Conservation (phyloP, 1,140 invertebrate genomes). For the Zaprionus vittiger region DNA sequence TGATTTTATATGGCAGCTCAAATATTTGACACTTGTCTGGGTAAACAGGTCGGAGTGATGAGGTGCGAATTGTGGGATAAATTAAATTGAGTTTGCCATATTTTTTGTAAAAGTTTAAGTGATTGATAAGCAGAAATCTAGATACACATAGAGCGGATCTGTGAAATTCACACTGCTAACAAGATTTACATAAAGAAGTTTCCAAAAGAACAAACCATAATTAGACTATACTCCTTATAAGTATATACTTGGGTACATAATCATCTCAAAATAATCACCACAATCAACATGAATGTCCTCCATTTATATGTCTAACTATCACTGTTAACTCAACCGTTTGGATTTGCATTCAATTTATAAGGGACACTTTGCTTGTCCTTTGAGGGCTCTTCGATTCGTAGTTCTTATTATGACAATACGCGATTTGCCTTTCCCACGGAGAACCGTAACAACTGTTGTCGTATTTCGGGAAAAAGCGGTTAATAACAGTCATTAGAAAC, state of each 20-base stretch:
- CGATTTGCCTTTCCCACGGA: conserved; percentile 40
- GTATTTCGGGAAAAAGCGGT: conserved; percentile 24
- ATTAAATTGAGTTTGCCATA: not conserved
- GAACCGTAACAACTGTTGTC: conserved; percentile 59
- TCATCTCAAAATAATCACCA: too few species aligned
- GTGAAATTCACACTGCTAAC: too few species aligned
- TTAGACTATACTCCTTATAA: too few species aligned
- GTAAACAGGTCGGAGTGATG: not conserved
- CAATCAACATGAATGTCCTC: too few species aligned
- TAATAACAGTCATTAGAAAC: conserved; percentile 50
- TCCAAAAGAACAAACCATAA: too few species aligned
- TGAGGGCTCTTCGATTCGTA: not conserved
- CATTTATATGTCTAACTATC: too few species aligned
- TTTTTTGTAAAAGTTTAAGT: not conserved
- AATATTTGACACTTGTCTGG: not conserved
- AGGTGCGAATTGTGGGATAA: not conserved
- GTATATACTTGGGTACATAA: too few species aligned
- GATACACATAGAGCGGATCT: too few species aligned
- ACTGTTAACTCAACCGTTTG: too few species aligned
- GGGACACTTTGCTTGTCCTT: not conserved
- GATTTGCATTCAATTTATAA: not conserved
- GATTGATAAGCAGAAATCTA: not conserved
- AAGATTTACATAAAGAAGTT: too few species aligned
- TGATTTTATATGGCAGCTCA: not conserved
- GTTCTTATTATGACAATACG: conserved; percentile 1